phyloP scores from a whole-genome alignment of 2,113 vertebrate genomes.

The Microtus pennsylvanicus region DNA sequence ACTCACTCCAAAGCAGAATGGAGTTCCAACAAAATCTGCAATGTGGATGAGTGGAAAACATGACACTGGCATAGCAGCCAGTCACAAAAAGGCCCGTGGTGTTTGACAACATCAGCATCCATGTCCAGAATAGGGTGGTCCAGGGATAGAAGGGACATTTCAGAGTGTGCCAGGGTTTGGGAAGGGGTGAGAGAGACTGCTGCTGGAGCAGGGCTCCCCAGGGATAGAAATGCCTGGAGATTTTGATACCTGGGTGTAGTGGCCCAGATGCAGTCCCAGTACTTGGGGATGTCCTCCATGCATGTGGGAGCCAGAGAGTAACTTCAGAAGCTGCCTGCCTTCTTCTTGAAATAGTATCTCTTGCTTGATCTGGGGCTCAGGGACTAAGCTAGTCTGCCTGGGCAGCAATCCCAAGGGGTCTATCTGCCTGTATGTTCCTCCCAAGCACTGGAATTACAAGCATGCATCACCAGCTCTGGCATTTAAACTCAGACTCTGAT shows the following conservation, averaged over 20 bases:
- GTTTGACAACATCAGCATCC: not conserved
- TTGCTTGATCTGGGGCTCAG: not conserved
- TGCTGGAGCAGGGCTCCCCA: not conserved
- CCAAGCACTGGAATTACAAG: not conserved
- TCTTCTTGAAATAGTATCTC: not conserved
- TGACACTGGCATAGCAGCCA: not conserved
- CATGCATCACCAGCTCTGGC: not conserved
- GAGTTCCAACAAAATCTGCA: not conserved
- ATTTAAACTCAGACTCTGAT: not conserved
- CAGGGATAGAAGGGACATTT: not conserved
- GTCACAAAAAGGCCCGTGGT: not conserved
- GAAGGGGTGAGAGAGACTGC: not conserved
- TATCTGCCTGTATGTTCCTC: not conserved
- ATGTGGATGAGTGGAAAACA: not conserved
- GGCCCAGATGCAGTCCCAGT: not conserved
- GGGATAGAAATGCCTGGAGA: not conserved
- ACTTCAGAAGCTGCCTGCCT: not conserved
- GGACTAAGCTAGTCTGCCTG: not conserved
- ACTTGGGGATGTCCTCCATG: not conserved
- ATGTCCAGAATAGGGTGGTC: not conserved
- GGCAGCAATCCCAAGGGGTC: not conserved
- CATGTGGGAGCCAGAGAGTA: not conserved
- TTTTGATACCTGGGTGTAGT: not conserved
- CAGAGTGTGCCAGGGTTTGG: not conserved
- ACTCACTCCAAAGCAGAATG: not conserved